phyloP scores from a whole-genome alignment of 2,888 invertebrate genomes.

The Cetonia aurata region DNA sequence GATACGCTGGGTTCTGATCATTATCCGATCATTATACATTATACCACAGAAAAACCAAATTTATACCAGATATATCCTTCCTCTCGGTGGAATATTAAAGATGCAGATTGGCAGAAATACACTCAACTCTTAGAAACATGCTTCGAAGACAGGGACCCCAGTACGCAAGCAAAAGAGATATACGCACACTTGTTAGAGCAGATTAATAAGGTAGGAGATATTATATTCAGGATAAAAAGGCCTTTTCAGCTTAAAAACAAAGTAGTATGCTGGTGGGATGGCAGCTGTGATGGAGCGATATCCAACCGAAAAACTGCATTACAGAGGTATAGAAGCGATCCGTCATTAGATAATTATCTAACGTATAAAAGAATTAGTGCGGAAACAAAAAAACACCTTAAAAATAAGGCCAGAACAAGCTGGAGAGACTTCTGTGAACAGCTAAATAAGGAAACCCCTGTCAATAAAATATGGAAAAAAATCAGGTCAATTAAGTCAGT shows the following conservation, averaged over 20 bases:
- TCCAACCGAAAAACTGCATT: not conserved
- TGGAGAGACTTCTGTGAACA: not conserved
- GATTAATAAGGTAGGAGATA: not conserved
- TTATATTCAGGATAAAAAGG: not conserved
- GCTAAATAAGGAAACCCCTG: not conserved
- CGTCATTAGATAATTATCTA: not conserved
- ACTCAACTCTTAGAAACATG: not conserved
- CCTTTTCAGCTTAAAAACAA: not conserved
- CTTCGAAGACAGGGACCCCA: not conserved
- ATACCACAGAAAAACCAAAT: not conserved
- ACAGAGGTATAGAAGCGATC: not conserved
- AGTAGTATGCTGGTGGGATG: constrained; percentile 9
- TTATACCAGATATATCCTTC: not conserved
- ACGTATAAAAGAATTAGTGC: not conserved
- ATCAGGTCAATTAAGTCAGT: not conserved
- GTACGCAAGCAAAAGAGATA: not conserved
- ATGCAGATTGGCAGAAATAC: not conserved
- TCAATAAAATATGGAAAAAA: constrained; percentile 1
- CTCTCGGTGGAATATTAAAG: constrained; percentile 4
- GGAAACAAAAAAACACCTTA: not conserved
- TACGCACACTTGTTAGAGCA: not conserved
- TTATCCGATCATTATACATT: not conserved
- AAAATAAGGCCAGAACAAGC: not conserved
- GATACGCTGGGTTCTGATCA: not conserved
- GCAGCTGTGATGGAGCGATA: not conserved